A percentile compares a stretch with the other conserved stretches of the same genome.
Evolutionary conservation across 2,888 invertebrate genomes (phyloP).

Genomic region (Eristalis intricaria): DNA sequence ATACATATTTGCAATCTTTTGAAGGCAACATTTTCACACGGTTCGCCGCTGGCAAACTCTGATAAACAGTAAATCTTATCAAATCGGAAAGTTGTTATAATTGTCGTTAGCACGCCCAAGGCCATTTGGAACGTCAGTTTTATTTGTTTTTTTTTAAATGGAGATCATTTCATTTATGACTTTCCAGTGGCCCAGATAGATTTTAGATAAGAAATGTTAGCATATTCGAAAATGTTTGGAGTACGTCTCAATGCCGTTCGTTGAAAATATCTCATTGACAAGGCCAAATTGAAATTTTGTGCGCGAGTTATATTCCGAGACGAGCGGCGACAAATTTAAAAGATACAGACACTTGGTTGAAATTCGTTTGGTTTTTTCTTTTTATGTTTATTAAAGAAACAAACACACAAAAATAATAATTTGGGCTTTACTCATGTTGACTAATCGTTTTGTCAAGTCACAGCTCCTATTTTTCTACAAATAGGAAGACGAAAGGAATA

Average conservation of each 20-base stretch:
- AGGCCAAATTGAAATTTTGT: not conserved
- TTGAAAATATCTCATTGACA: not conserved
- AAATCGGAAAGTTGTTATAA: not conserved
- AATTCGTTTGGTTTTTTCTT: too few species aligned
- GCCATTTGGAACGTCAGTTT: not conserved
- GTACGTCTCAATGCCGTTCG: not conserved
- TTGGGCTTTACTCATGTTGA: too few species aligned
- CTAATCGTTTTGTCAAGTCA: too few species aligned
- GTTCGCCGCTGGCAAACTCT: not conserved
- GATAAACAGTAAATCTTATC: not conserved
- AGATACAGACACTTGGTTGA: too few species aligned
- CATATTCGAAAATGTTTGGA: not conserved
- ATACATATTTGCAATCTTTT: not conserved
- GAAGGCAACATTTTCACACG: not conserved
- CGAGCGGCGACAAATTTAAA: too few species aligned
- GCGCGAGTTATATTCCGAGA: too few species aligned
- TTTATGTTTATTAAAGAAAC: too few species aligned
- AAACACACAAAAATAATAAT: too few species aligned
- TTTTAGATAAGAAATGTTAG: slow-evolving; percentile 11
- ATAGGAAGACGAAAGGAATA: too few species aligned
- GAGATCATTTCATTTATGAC: not conserved
- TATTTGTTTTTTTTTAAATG: not conserved
- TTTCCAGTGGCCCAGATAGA: not conserved
- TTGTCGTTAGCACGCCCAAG: not conserved
- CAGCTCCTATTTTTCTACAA: too few species aligned